These are phyloP conservation scores for Andinoacara biseriatus DNA, from an alignment of 2,113 vertebrate species.

Conservation along the genomic window DNA sequence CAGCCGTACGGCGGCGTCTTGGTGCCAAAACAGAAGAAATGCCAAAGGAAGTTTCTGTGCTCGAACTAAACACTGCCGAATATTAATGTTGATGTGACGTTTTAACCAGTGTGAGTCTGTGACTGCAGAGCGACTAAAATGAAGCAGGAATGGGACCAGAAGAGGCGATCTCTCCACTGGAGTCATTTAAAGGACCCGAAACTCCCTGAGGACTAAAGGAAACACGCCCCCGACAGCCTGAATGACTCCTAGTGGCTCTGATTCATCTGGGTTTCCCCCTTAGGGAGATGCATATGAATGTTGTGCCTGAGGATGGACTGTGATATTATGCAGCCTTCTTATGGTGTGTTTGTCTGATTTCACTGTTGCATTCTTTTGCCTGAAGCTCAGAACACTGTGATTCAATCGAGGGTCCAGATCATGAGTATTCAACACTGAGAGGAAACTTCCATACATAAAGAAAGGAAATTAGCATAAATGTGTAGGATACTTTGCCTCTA, in stretches of 20 bases:
- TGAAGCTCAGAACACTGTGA: background rate
- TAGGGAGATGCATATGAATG: background rate
- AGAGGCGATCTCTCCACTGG: conserved; percentile 21
- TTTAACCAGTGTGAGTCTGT: background rate
- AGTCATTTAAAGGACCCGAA: conserved; percentile 24
- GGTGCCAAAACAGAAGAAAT: background rate
- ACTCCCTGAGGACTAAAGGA: background rate
- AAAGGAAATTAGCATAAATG: background rate
- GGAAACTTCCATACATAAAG: rapidly evolving
- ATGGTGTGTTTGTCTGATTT: conserved; percentile 14
- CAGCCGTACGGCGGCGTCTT: background rate
- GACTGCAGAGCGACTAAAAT: background rate
- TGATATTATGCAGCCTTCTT: background rate
- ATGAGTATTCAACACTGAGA: background rate
- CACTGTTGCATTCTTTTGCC: background rate
- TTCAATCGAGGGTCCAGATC: background rate
- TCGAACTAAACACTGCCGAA: background rate
- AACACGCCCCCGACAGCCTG: background rate
- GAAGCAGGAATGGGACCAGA: background rate
- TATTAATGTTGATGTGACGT: background rate
- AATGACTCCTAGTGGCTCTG: background rate
- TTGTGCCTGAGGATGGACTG: background rate
- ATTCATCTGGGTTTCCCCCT: background rate
- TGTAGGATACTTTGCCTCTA: background rate
- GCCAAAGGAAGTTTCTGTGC: background rate